These are phyloP conservation scores for Platorchestia sp. DNA, from an alignment of 1,140 invertebrate species.

Conservation along the genomic window DNA sequence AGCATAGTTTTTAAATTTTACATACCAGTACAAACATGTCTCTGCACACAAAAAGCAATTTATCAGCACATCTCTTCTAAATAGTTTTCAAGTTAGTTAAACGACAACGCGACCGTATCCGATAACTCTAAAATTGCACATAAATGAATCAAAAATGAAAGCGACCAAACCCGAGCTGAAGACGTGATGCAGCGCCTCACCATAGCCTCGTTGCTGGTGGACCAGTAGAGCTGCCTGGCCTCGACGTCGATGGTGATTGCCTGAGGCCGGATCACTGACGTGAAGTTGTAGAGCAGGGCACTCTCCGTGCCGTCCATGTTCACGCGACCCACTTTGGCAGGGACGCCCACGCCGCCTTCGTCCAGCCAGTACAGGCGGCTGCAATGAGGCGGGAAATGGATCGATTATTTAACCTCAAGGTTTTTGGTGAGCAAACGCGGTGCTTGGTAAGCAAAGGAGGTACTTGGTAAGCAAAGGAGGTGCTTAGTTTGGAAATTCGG, in stretches of 20 bases:
- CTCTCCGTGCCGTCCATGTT: slow-evolving; percentile 90
- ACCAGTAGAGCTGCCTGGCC: slow-evolving; percentile 88
- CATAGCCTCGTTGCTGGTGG: slow-evolving; percentile 81
- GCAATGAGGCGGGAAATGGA: slow-evolving; percentile 14
- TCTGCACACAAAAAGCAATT: too few relatives aligned
- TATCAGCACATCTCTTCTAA: too few relatives aligned
- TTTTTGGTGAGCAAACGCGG: background rate
- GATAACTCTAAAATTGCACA: too few relatives aligned
- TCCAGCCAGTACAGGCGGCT: slow-evolving; percentile 96
- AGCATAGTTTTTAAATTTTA: too few relatives aligned
- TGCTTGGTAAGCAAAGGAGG: too few relatives aligned
- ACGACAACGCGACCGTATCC: too few relatives aligned
- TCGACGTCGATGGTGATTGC: slow-evolving; percentile 89
- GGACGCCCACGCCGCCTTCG: slow-evolving; percentile 90
- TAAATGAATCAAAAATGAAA: too few relatives aligned
- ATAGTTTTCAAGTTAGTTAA: too few relatives aligned
- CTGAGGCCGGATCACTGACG: slow-evolving; percentile 78
- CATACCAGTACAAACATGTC: too few relatives aligned
- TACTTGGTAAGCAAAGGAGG: too few relatives aligned
- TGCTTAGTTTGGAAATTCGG: too few relatives aligned
- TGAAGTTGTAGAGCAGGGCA: slow-evolving; percentile 61
- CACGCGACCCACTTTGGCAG: slow-evolving; percentile 90
- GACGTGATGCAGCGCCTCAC: slow-evolving; percentile 73
- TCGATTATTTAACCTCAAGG: background rate
- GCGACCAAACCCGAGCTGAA: too few relatives aligned